phyloP scores from a whole-genome alignment of 1,140 invertebrate species.

The Cyphomyrmex costatus region DNA sequence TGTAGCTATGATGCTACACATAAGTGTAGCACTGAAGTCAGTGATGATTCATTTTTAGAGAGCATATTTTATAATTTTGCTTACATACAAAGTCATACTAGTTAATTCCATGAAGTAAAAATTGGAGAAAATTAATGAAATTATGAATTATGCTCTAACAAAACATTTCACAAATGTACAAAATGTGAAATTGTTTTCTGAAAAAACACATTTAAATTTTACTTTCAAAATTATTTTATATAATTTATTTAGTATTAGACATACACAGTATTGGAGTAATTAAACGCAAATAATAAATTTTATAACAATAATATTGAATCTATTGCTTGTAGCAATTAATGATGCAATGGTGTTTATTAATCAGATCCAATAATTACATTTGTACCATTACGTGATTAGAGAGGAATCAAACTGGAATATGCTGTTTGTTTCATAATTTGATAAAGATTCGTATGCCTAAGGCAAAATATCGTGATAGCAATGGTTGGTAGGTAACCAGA shows the following conservation, averaged over 20 bases:
- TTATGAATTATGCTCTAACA: not conserved
- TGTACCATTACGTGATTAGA: not conserved
- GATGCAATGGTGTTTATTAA: not conserved
- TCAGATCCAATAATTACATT: slow-evolving; percentile 7
- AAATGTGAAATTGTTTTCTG: not conserved
- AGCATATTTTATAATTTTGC: not conserved
- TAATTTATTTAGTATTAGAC: not conserved
- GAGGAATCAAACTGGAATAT: not conserved
- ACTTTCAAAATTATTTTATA: slow-evolving; percentile 23
- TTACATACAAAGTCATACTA: not conserved
- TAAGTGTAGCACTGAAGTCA: too few species aligned
- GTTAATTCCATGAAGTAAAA: not conserved
- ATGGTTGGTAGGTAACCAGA: slow-evolving; percentile 18
- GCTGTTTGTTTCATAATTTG: slow-evolving; percentile 42
- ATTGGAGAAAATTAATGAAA: not conserved
- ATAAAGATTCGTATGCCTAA: slow-evolving; percentile 31
- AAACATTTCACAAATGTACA: not conserved
- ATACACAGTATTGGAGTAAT: not conserved
- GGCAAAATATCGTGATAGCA: slow-evolving; percentile 20
- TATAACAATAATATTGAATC: not conserved
- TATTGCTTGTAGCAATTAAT: slow-evolving; percentile 23
- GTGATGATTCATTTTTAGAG: too few species aligned
- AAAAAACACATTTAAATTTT: not conserved
- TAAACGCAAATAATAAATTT: not conserved
- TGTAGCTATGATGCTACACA: too few species aligned